Base-by-base conservation (phyloP, 2,888 invertebrate species). In the Nemapogon koenigi region DNA sequence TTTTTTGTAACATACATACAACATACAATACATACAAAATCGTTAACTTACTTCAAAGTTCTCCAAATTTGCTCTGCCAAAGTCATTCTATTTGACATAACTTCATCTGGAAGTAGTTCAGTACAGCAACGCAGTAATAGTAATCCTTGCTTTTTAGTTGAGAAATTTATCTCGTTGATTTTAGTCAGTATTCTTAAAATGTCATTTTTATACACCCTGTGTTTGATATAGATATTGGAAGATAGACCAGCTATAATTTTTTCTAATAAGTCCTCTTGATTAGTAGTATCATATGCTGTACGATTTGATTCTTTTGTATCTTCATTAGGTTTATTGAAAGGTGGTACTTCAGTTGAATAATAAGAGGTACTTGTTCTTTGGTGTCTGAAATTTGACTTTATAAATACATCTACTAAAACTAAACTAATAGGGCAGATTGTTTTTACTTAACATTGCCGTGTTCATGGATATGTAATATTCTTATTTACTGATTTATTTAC, bases 111-210 rank as follows among this genome's bases (percentile, higher is more conserved):
- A 32, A 86, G 52, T 4, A 81, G 50, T 35, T 82, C 76, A 16
- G 81, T 79, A 55, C 84, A 86, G 41, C 81, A 82, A 38, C 69
- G 62, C 1, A 88, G 62, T 13, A 88, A 49, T 4, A 78, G 51
- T 17, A 80, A 42, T 0, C 70, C 65, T 47, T 82, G 78, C 39
- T 70, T 73, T 43, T 65, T 66, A 11, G 67, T 67, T 13, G 67
- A 67, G 48, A 63, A 67, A 41, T 73, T 67, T 2, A 61, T 43
- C 35, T 75, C 70, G 26, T 62, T 64, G 0, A 78, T 51, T 53
- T 70, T 72, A 11, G 51, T 50, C 25, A 76, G 37, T 2, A 72
- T 58, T 49, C 62, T 55, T 7, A 59, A 13, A 19, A 79, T 54
- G 48, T 75, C 73, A 60, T 78, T 78, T 42, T 69, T 75, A 41